These are phyloP conservation scores for Gorsachius goisagi DNA, from an alignment of 2,113 vertebrate genomes.

Conservation along the genomic window DNA sequence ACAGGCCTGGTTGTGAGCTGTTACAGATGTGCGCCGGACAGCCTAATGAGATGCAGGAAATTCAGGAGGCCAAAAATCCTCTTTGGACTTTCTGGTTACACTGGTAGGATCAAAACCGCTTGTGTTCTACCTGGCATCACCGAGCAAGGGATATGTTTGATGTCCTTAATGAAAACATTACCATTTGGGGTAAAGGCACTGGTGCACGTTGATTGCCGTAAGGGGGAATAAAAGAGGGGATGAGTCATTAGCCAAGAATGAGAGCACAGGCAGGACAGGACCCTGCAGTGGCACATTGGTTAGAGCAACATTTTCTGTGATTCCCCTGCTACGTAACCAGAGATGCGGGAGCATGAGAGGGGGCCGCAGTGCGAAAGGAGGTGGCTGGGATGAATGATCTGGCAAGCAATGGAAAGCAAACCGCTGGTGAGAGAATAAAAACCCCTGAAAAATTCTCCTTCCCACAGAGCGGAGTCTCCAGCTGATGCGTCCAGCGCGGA, in stretches of 20 bases:
- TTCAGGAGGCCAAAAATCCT: neutral
- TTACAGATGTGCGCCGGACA: slow-evolving; percentile 10
- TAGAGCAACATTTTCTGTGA: slow-evolving; percentile 16
- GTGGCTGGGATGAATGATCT: neutral
- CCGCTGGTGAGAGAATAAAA: neutral
- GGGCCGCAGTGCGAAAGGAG: neutral
- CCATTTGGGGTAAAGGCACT: neutral
- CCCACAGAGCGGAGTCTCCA: neutral
- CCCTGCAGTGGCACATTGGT: neutral
- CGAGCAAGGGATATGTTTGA: neutral
- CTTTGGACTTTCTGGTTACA: neutral
- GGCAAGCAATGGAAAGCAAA: neutral
- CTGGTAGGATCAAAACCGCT: neutral
- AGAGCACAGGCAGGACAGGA: neutral
- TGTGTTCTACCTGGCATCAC: neutral
- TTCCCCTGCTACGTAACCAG: neutral
- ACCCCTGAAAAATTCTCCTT: neutral
- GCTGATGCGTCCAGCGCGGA: fast-evolving
- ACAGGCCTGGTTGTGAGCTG: slow-evolving; percentile 27
- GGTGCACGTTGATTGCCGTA: neutral
- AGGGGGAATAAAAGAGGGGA: neutral
- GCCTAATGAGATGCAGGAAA: neutral
- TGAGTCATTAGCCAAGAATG: slow-evolving; percentile 22
- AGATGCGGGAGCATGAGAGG: neutral
- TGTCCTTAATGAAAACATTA: neutral